These are phyloP conservation scores for Neolamprologus devosi DNA, from an alignment of 2,113 vertebrate species.

Conservation along the genomic window DNA sequence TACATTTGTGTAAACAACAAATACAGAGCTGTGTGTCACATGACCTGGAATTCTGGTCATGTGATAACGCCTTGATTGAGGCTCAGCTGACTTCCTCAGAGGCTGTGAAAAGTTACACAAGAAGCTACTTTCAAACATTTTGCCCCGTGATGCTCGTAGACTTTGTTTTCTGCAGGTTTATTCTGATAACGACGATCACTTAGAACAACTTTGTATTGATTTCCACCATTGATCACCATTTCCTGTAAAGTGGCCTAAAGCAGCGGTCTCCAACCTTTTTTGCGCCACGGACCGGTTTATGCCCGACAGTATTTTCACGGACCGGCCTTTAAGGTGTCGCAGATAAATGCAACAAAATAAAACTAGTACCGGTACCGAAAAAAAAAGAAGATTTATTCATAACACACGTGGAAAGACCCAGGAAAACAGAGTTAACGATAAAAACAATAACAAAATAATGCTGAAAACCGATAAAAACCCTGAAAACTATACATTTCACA, in stretches of 20 bases:
- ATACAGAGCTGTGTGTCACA: not conserved
- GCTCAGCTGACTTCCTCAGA: not conserved
- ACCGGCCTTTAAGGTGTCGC: no score
- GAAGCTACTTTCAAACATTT: not conserved
- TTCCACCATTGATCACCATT: not conserved
- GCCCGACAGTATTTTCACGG: no score
- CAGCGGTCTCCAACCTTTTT: accelerated
- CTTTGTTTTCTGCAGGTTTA: not conserved
- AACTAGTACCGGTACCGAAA: accelerated
- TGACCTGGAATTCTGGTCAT: not conserved
- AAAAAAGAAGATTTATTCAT: no score
- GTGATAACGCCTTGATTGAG: not conserved
- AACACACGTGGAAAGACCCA: no score
- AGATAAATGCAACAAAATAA: no score
- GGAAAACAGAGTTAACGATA: accelerated
- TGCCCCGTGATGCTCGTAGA: accelerated
- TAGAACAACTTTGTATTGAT: not conserved
- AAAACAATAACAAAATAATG: accelerated
- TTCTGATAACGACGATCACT: not conserved
- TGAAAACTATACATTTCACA: no score
- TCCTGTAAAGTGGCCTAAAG: not conserved
- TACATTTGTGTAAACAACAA: not conserved
- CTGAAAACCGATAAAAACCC: no score
- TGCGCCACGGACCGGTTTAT: accelerated
- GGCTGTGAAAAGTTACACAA: not conserved